Conservation (phyloP, 2,113 vertebrate genomes). For the rat (Rattus norvegicus) region GRCr8 NC_086020.1:38292001-38292500, state of each 20-base stretch:
- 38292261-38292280: background rate
- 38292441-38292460: conserved; percentile 25
- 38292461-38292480: conserved; percentile 25
- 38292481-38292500: conserved; percentile 38
- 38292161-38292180: background rate
- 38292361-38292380: background rate
- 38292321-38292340: too few relatives aligned
- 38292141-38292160: background rate
- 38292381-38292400: conserved; percentile 18
- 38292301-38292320: too few relatives aligned
- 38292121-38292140: too few relatives aligned
- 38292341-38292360: too few relatives aligned
- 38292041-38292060: background rate
- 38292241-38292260: background rate
- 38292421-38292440: conserved; percentile 4
- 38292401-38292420: background rate
- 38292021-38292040: conserved; percentile 23
- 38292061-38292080: background rate
- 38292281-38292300: too few relatives aligned
- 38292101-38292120: background rate
- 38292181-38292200: background rate
- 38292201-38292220: background rate
- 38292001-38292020: background rate
- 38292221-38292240: background rate
- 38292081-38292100: conserved; percentile 9